These are phyloP conservation scores for Gadus chalcogrammus DNA, from an alignment of 2,113 vertebrate species.

Conservation along the genomic window DNA sequence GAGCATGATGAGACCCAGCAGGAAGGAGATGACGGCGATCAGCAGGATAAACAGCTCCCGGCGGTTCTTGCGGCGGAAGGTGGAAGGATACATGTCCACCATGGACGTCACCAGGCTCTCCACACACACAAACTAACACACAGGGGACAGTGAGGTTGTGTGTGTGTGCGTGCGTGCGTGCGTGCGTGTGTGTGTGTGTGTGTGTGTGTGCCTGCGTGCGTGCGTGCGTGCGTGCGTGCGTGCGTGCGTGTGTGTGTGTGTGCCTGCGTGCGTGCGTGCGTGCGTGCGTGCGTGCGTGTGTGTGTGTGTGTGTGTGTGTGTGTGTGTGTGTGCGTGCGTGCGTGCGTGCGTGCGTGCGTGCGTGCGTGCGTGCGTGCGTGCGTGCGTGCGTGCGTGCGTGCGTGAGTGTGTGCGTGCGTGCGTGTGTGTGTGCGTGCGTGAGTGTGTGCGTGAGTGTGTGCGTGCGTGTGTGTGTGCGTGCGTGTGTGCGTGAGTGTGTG, in stretches of 20 bases:
- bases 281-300: too few relatives aligned
- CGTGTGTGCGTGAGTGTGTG: too few relatives aligned
- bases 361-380: neutral
- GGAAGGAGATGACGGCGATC: conserved; percentile 81
- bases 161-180: neutral
- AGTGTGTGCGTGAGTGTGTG: too few relatives aligned
- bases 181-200: neutral
- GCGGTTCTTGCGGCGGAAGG: conserved; percentile 88
- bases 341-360: neutral
- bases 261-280: too few relatives aligned
- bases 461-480: too few relatives aligned
- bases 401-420: neutral
- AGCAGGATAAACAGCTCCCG: conserved; percentile 87
- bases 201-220: neutral
- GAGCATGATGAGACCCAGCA: conserved; percentile 90
- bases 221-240: neutral
- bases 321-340: neutral
- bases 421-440: too few relatives aligned
- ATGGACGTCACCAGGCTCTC: conserved; percentile 93
- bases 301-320: too few relatives aligned
- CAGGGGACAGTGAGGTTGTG: neutral
- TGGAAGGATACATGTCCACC: conserved; percentile 89
- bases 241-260: too few relatives aligned
- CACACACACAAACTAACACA: conserved; percentile 88
- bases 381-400: neutral